Evolutionary conservation across 2,888 invertebrate species (phyloP), one percentile per base, ranked within the genome.

Genomic region (Drosophila algonquin): DNA sequence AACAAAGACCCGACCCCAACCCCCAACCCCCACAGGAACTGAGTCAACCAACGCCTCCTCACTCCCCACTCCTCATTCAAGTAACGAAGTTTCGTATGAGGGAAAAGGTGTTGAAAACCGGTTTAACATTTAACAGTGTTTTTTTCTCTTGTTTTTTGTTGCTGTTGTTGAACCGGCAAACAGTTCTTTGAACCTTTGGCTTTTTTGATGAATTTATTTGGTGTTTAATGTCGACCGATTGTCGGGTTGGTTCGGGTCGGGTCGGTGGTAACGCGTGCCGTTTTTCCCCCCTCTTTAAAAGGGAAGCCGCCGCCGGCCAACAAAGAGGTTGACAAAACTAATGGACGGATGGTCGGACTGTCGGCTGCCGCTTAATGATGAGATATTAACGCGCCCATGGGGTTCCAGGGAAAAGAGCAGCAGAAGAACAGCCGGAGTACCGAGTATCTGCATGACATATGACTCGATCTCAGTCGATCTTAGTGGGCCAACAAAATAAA

Each of bases 131-230:
- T 55, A 65, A 56, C 48, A 56, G 14, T 35, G 12, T 35, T 14
- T 35, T 4, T 35, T 12, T 14, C 2, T 14, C 6, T 35, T 14
- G 2, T 12, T 35, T 5, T 12, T 40, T 40, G 12, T 21, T 40
- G 6, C 14, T 63, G 70, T 67, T 64, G 65, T 51, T 80, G 77
- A 77, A 60, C 40, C 75, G 75, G 75, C 60, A 60, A 61, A 60
- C 81, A 87, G 73, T 73, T 83, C 87, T 89, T 88, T 87, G 87
- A 88, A 83, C 82, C 84, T 81, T 78, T 63, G 55, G 58, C 21
- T 55, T 71, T 59, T 59, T 78, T 79, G 89, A 88, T 88, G 89
- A 83, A 83, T 83, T 83, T 87, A 83, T 83, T 78, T 67, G 70
- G 81, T 80, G 68, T 88, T 88, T 86, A 82, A 77, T 78, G 71